Conservation (phyloP, 2,113 vertebrate species). For the Rhea americana region DNA sequence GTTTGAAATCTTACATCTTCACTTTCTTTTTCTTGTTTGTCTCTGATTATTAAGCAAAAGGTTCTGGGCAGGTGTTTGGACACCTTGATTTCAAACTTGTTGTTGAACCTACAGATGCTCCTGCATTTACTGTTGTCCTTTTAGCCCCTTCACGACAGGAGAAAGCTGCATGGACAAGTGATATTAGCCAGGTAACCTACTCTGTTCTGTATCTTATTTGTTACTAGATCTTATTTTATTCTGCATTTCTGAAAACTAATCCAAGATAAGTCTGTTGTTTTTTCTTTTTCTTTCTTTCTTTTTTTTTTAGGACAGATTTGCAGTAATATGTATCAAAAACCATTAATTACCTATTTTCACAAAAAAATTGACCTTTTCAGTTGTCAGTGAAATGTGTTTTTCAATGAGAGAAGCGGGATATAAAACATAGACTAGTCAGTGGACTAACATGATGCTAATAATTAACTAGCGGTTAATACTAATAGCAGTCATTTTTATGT, state of each 20-base stretch:
- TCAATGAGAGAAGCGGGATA: neutral
- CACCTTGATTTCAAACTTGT: conserved; percentile 97
- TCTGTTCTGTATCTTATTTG: neutral
- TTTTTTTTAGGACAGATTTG: neutral
- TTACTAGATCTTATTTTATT: neutral
- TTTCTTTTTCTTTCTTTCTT: neutral
- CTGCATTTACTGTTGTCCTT: conserved; percentile 92
- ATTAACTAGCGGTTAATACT: neutral
- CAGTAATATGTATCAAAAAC: neutral
- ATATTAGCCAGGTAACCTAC: conserved; percentile 94
- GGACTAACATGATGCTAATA: neutral
- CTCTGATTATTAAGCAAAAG: conserved; percentile 81
- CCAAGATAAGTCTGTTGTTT: neutral
- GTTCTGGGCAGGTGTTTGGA: conserved; percentile 90
- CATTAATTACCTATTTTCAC: neutral
- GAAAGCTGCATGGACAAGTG: conserved; percentile 97
- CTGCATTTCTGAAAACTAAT: neutral
- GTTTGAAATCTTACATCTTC: neutral
- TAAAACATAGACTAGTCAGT: neutral
- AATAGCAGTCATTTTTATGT: neutral
- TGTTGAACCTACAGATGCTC: conserved; percentile 86
- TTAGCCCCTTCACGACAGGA: conserved; percentile 93
- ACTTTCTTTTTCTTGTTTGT: neutral
- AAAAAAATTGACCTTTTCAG: neutral
- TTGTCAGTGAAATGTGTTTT: neutral